A percentile compares a stretch with the other conserved stretches of the same genome.
These are phyloP conservation scores for Lottia scabra DNA, from an alignment of 2,888 invertebrate genomes.

Conservation along the genomic window DNA sequence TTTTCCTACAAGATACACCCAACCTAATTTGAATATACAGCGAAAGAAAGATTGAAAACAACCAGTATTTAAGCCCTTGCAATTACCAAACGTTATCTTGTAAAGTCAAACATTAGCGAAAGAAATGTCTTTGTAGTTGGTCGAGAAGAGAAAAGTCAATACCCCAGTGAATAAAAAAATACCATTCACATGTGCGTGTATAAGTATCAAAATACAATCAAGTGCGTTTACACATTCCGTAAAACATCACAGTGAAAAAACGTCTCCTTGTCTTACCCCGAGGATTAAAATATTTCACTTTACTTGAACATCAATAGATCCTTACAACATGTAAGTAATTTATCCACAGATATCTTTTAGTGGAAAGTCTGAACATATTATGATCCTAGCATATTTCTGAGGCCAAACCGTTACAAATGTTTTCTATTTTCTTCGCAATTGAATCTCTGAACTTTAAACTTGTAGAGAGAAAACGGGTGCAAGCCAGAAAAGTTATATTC, in stretches of 20 bases:
- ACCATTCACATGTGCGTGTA: background rate
- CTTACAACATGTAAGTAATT: too few species aligned
- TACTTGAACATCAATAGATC: too few species aligned
- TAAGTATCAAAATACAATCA: background rate
- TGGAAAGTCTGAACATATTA: too few species aligned
- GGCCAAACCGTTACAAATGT: background rate
- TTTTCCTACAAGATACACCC: too few species aligned
- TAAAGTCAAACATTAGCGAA: background rate
- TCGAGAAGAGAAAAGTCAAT: background rate
- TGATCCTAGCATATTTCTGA: too few species aligned
- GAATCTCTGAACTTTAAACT: conserved; percentile 2
- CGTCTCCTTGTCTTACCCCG: too few species aligned
- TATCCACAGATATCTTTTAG: too few species aligned
- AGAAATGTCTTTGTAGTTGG: background rate
- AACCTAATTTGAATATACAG: too few species aligned
- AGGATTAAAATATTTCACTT: too few species aligned
- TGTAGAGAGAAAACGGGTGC: background rate
- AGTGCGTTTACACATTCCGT: background rate
- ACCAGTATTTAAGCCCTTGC: background rate
- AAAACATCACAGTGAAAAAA: background rate
- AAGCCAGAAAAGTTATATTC: background rate
- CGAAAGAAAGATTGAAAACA: too few species aligned
- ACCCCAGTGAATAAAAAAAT: background rate
- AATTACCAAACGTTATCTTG: background rate
- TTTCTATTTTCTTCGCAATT: background rate